Base-by-base conservation (phyloP, 2,797 vertebrate genomes). In the Rhynchonycteris naso region DNA sequence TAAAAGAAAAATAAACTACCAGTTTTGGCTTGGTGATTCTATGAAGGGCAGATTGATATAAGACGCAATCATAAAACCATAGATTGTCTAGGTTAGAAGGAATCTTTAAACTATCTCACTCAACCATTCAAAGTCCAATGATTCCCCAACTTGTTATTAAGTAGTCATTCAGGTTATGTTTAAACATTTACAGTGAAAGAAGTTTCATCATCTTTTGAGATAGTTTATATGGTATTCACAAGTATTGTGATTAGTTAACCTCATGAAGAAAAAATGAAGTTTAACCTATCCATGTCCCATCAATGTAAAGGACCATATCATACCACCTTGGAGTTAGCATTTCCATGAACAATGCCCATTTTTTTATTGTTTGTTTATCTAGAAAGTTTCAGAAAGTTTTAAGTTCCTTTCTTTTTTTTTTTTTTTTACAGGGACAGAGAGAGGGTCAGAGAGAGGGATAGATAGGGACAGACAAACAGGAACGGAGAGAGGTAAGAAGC, bases 321-420 rank as follows among this genome's bases (percentile, higher is more conserved):
- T 47, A 71, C 8, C 43, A 74, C 12, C 2, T 63, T 38, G 26
- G 66, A 81, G 30, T 82, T 47, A 63, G 15, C 35, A 59, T 63
- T 91, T 58, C 18, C 30, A 58, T 72, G 33, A 72, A 86, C 91
- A 82, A 71, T 19, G 5, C 14, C 22, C 13, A 35, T 56, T 87
- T 96, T 83, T 90, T n/a, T 30, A 54, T 61, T 59, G 74, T 13
- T 12, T 94, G 21, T 75, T 91, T 85, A 18, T 91, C 13, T 10
- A 47, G 47, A 82, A 13, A 61, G 24, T 82, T 92, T 92, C n/a
- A n/a, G n/a, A n/a, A n/a, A n/a, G n/a, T n/a, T n/a, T n/a, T 13
- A 58, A 56, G 3, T 71, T 75, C 22, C 7, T 88, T 88, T 69
- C 22, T 1, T 26, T n/a, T n/a, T n/a, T n/a, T n/a, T n/a, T n/a